Base-by-base conservation (phyloP, 1,140 invertebrate genomes). In the Probaryconus sp. region DNA sequence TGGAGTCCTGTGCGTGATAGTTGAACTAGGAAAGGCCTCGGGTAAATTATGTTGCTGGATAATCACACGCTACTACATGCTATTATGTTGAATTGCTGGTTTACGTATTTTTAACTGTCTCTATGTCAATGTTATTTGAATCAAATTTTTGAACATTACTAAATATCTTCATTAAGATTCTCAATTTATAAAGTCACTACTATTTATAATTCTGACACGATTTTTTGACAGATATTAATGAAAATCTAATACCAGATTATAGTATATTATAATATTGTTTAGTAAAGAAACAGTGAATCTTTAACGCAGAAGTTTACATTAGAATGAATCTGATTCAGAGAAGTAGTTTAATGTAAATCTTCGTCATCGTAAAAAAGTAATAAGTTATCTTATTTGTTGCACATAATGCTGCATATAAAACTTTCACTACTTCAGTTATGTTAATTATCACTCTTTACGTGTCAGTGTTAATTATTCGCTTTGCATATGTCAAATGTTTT, bases 371-470 rank as follows among this genome's bases (percentile, higher is more conserved):
- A 65, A 55, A 55, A 42, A 55, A 65, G 31, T 21, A 21, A 51
- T 51, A 56, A 63, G 61, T 68, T 51, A 68, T 74, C 64, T 51
- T 58, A 63, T 63, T 68, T 63, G 33, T 42, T 55, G 61, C 35
- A 42, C 48, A 68, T 67, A 50, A 35, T 68, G 30, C 7, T 56
- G 60, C 14, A 42, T 48, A 70, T 55, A 40, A 56, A 68, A 74
- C 70, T 74, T 74, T 67, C 70, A 74, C 70, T 55, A 55, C 63
- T 63, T 63, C 50, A 55, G 50, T 61, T 67, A 40, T 50, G 56
- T 63, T 74, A 63, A 74, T 74, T 74, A 56, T 65, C 40, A 17
- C 21, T 17, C 42, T 68, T 74, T 43, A 33, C 71, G 58, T 58
- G 50, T 20, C 50, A 16, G 24, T 43, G 71, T 61, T 74, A 74